These are phyloP conservation scores for Sinocyclocheilus rhinocerous DNA, from an alignment of 2,113 vertebrate species.

Conservation along the genomic window DNA sequence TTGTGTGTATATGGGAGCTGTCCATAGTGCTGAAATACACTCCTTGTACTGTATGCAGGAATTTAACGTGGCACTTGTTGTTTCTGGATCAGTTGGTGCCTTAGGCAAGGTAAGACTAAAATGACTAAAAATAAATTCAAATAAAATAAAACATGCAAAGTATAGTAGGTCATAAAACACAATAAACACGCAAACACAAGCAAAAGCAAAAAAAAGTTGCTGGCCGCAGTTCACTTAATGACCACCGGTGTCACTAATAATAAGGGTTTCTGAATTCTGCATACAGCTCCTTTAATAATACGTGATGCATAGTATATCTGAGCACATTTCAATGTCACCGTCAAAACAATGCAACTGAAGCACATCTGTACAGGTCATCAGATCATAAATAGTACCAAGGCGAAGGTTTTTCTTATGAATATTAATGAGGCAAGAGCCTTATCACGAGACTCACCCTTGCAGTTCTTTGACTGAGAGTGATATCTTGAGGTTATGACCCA, in stretches of 20 bases:
- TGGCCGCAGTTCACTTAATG: too few relatives aligned
- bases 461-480: slow-evolving; percentile 95
- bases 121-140: too few relatives aligned
- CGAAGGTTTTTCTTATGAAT: not conserved
- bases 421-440: not conserved
- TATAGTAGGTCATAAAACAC: too few relatives aligned
- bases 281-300: not conserved
- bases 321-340: not conserved
- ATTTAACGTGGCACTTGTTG: not conserved
- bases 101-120: not conserved
- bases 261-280: not conserved
- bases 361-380: not conserved
- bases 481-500: slow-evolving; percentile 90
- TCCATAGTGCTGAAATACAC: slow-evolving; percentile 22
- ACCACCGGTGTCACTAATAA: not conserved
- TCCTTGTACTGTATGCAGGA: not conserved
- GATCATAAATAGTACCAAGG: not conserved
- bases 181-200: too few relatives aligned
- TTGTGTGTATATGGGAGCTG: not conserved
- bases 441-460: slow-evolving; percentile 83
- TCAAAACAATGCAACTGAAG: not conserved
- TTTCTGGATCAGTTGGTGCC: not conserved
- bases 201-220: too few relatives aligned
- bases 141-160: too few relatives aligned
- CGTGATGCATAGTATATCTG: not conserved